Conservation (phyloP, 2,888 invertebrate species). For the Lamellibrachia satsuma region DNA sequence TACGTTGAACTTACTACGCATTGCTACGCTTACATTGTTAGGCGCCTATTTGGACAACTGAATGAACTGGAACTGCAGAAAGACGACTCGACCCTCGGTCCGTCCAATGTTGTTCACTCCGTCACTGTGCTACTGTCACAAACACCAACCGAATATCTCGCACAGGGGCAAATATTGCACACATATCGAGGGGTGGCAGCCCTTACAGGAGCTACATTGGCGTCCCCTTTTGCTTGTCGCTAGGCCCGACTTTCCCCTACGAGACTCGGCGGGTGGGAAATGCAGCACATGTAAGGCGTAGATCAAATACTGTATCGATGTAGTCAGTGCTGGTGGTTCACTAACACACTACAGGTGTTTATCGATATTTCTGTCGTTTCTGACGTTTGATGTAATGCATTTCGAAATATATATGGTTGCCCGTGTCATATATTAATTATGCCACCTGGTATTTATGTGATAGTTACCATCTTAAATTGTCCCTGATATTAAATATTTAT, state of each 20-base stretch:
- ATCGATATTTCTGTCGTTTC: background rate
- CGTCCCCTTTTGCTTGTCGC: background rate
- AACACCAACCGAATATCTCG: too few relatives aligned
- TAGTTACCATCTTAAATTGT: background rate
- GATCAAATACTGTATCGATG: background rate
- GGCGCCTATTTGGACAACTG: background rate
- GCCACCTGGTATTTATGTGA: background rate
- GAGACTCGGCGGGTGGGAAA: background rate
- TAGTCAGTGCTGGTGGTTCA: background rate
- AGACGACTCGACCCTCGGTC: background rate
- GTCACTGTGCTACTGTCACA: too few relatives aligned
- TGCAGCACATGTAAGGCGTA: background rate
- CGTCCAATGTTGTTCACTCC: too few relatives aligned
- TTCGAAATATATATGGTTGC: background rate
- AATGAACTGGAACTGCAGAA: background rate
- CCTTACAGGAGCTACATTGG: background rate
- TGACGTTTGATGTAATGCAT: background rate
- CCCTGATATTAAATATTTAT: background rate
- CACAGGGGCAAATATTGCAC: background rate
- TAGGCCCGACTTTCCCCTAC: background rate
- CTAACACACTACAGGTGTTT: background rate
- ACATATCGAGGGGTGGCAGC: background rate
- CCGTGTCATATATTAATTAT: background rate
- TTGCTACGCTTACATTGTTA: background rate
- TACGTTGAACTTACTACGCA: background rate